phyloP scores from a whole-genome alignment of 1,140 invertebrate species.

The Episyrphus balteatus region DNA sequence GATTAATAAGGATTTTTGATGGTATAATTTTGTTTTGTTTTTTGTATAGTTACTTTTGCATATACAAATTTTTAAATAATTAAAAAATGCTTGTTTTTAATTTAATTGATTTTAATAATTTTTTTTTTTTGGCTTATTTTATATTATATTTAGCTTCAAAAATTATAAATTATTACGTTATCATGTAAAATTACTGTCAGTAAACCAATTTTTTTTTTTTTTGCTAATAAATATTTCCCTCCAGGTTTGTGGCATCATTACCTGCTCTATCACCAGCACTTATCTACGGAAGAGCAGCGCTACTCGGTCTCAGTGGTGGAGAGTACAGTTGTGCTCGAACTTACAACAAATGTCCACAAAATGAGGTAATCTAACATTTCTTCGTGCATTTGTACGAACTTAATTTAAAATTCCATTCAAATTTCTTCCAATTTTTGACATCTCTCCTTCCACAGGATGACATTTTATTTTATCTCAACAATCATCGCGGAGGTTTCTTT shows the following conservation, averaged over 20 bases:
- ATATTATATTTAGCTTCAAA: too few species aligned
- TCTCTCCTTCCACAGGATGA: constrained; percentile 39
- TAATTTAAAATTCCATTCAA: neutral
- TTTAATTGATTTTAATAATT: too few species aligned
- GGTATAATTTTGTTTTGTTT: too few species aligned
- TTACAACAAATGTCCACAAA: constrained; percentile 61
- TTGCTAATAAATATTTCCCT: neutral
- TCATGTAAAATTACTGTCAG: too few species aligned
- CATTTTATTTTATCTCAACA: constrained; percentile 68
- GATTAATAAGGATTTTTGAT: too few species aligned
- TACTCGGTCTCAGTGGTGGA: constrained; percentile 57
- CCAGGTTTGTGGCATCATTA: constrained; percentile 39
- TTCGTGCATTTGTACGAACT: neutral
- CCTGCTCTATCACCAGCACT: constrained; percentile 48
- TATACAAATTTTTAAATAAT: too few species aligned
- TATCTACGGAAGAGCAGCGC: constrained; percentile 56
- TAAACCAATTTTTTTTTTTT: too few species aligned
- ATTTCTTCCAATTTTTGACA: neutral
- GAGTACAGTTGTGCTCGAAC: constrained; percentile 48
- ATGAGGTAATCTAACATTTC: constrained; percentile 34
- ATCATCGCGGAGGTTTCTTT: constrained; percentile 76
- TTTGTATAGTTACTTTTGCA: too few species aligned
- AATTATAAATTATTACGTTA: too few species aligned
- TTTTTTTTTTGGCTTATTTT: too few species aligned
- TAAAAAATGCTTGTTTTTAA: too few species aligned